Base-by-base conservation (phyloP, 2,888 invertebrate genomes). In the Capitulum mitella region DNA sequence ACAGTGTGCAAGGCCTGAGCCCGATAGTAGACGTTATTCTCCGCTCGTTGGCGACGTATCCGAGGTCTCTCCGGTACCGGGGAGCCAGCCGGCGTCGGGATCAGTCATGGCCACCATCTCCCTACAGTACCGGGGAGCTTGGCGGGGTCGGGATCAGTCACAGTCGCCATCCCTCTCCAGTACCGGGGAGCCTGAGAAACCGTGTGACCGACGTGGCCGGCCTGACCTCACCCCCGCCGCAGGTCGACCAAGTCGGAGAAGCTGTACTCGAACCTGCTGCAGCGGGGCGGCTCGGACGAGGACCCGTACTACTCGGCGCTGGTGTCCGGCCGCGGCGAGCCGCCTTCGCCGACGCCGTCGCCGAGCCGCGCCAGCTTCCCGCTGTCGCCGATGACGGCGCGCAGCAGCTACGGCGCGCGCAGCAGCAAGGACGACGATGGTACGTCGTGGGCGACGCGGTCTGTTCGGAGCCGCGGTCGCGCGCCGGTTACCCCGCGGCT, bases 231-330 rank as follows among this genome's bases (percentile, higher is more conserved):
- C 54, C 70, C 19, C 77, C 22, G 14, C 64, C 48, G 77, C 90
- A 94, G 94, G 87, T 97, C 97, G 70, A 96, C 96, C 32, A 96
- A 96, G 87, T 97, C 96, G 19, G 96, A 97, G 86, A 95, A 96
- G 87, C 89, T 95, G 85, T 96, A 96, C 86, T 78, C 80, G 32
- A 80, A 79, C 46, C 3, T 46, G 37, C 70, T 70, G 37, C 46
- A 80, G 77, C 58, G 77, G 61, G 16, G 32, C 1, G 51, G 51
- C 46, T 77, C 93, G 80, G 94, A 94, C 85, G 91, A 92, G 82
- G 94, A 94, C 85, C 93, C 93, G 61, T 82, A 83, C 81, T 82
- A 82, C 80, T 80, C 81, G 74, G 80, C 82, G 40, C 58, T 80
- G 46, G 74, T 78, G 77, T n/a, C 46, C 2, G 54, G 61, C 26